A percentile compares a stretch with the other conserved stretches of the same genome.
phyloP scores from a whole-genome alignment of 1,140 invertebrate species.

The Hycleus cichorii region DNA sequence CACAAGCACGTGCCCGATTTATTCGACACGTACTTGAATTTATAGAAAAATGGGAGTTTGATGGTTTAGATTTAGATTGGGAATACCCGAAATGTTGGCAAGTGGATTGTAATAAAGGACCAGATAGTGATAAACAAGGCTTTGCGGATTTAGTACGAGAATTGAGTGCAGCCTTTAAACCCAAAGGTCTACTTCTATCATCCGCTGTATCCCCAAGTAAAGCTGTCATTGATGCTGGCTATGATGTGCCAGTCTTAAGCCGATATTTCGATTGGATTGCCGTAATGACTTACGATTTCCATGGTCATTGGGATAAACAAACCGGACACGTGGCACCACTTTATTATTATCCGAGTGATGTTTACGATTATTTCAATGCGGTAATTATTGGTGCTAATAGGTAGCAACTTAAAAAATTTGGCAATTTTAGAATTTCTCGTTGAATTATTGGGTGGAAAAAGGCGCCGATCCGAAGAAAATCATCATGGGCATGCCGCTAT shows the following conservation, averaged over 20 bases:
- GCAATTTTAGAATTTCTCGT: conserved; percentile 62
- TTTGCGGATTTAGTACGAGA: conserved; percentile 66
- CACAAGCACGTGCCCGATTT: conserved; percentile 49
- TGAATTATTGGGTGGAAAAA: conserved; percentile 71
- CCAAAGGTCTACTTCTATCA: conserved; percentile 63
- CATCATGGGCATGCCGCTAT: conserved; percentile 73
- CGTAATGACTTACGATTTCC: conserved; percentile 85
- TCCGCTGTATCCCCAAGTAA: conserved; percentile 81
- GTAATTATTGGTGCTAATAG: conserved; percentile 40
- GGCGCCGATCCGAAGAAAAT: conserved; percentile 66
- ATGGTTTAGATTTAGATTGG: conserved; percentile 65
- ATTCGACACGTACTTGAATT: conserved; percentile 52
- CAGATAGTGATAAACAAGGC: conserved; percentile 64
- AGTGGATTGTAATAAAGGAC: conserved; percentile 72
- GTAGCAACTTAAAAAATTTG: neutral
- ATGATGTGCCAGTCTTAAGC: conserved; percentile 63
- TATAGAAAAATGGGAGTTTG: conserved; percentile 58
- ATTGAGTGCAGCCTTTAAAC: conserved; percentile 60
- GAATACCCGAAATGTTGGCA: conserved; percentile 66
- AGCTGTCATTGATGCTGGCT: conserved; percentile 70
- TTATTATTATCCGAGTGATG: conserved; percentile 64
- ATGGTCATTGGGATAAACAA: conserved; percentile 83
- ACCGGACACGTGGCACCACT: conserved; percentile 81
- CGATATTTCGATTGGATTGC: conserved; percentile 80
- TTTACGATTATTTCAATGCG: conserved; percentile 67